Evolutionary conservation across 2,797 vertebrate species (phyloP), one percentile per base, ranked within the genome.

Genomic region (Lacerta viridis): DNA sequence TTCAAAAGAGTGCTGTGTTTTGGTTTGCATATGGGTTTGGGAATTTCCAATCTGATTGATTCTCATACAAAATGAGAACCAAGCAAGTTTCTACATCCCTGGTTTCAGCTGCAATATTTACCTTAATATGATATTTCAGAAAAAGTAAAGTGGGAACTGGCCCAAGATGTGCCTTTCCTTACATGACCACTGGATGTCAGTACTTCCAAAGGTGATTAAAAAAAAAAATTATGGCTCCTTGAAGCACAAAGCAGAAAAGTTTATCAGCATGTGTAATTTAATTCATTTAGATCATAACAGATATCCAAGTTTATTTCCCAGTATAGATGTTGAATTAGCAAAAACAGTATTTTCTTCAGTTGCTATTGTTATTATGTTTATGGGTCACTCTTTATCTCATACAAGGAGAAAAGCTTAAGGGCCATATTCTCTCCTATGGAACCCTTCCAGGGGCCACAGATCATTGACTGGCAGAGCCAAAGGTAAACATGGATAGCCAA

Each of bases 111-210:
- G 7, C 50, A 20, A 9, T 46, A 15, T 4, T 0, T 15, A 0
- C 0, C 5, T 39, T 6, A 25, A 5, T 1, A 18, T 64, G 61
- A 64, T 64, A 46, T 0, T 20, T 0, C 1, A 68, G 71, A 82
- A 87, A 84, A 2, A 4, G 0, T 11, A 2, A 77, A 41, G 46
- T 15, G 36, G 3, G 43, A 83, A 3, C 3, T 55, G n/a, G 46
- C 11, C 50, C 29, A 88, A 15, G 4, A 7, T 3, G 9, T 18
- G 7, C 18, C 55, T 82, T 89, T 88, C 7, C 36, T 78, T 1
- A 23, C 1, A 1, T 1, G 0, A 69, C 92, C 97, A 94, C 94
- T 84, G 97, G 97, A 91, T 96, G 97, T 94, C 96, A 97, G 94
- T 83, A 88, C 86, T 84, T 25, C 36, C 76, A 92, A 93, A 94